Conservation (phyloP, 2,888 invertebrate species). For the Ichneumon xanthorius region DNA sequence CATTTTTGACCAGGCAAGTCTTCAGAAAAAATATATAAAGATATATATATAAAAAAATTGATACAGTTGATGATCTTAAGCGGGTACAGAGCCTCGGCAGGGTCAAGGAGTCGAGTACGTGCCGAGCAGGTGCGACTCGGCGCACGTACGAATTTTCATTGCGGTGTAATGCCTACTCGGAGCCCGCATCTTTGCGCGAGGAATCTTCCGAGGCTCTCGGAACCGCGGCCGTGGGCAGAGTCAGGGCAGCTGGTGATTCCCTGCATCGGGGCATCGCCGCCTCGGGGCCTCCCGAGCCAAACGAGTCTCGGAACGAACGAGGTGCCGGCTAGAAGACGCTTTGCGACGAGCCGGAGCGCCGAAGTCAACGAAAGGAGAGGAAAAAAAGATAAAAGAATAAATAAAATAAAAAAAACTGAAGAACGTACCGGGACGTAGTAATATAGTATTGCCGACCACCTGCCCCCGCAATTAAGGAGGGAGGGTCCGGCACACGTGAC, state of each 20-base stretch:
- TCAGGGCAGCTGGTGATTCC: constrained; percentile 36
- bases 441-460: constrained; percentile 67
- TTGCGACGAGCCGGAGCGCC: not conserved
- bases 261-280: constrained; percentile 15
- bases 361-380: constrained; percentile 2
- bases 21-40: too few species aligned
- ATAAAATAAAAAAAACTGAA: constrained; percentile 68
- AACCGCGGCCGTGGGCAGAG: not conserved
- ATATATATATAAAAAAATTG: not conserved
- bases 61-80: not conserved
- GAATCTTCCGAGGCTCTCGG: constrained; percentile 15
- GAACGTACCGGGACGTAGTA: constrained; percentile 19
- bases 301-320: constrained; percentile 12
- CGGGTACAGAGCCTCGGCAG: not conserved
- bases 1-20: too few species aligned
- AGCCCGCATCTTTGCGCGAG: constrained; percentile 30
- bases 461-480: constrained; percentile 73
- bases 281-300: constrained; percentile 21
- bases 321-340: not conserved
- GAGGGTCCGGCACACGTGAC: constrained; percentile 69
- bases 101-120: constrained; percentile 27
- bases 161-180: constrained; percentile 26
- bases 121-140: constrained; percentile 37
- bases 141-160: constrained; percentile 40
- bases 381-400: constrained; percentile 58